Conservation (phyloP, 2,888 invertebrate species). For the Noctua comes region DNA sequence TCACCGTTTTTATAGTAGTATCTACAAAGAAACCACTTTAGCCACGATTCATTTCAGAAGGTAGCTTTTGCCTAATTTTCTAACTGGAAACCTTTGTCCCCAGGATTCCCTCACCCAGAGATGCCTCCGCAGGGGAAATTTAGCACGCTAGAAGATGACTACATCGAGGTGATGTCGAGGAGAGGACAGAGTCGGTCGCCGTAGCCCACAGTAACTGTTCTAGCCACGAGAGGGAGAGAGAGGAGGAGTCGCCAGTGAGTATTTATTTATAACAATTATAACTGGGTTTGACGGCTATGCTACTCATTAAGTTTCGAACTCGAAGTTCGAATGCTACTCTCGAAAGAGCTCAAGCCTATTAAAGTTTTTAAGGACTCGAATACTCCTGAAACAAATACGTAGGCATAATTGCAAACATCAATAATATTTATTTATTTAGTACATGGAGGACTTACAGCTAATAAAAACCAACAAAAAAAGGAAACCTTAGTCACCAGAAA, state of each 20-base stretch:
- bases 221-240: conserved; percentile 64
- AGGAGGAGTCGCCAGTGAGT: conserved; percentile 78
- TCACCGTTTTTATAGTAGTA: background rate
- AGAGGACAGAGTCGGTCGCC: conserved; percentile 88
- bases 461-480: no score
- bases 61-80: background rate
- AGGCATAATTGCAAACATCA: background rate
- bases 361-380: background rate
- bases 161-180: conserved; percentile 86
- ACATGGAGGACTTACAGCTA: no score
- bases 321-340: background rate
- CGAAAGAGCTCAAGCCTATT: background rate
- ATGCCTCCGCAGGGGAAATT: conserved; percentile 81
- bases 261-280: background rate
- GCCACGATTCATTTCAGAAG: background rate
- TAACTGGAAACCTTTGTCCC: conserved; percentile 49
- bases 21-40: background rate
- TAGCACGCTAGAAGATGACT: conserved; percentile 84
- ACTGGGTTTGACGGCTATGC: background rate
- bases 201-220: conserved; percentile 74
- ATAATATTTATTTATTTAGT: no score
- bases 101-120: conserved; percentile 79
- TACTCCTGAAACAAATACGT: background rate
- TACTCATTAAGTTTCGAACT: background rate
- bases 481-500: no score